Base-by-base conservation (phyloP, 2,113 vertebrate species). In the Rhinopomastus cyanomelas region DNA sequence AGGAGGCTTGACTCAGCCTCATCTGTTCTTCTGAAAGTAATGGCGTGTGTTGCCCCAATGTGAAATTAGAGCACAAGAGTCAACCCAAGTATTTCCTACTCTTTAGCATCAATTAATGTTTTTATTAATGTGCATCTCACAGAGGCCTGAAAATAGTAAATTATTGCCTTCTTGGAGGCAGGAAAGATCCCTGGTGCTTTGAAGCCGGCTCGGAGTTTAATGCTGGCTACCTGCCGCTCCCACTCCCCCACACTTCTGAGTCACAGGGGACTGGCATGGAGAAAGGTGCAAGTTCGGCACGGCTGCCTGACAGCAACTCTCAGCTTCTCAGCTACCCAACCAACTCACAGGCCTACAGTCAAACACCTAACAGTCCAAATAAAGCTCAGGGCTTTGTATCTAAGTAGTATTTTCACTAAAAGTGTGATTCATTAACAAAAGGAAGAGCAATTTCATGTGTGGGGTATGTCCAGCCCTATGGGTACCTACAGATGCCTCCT, bases 141-240 rank as follows among this genome's bases (percentile, higher is more conserved):
- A 65, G 59, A 51, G 62, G 84, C 55, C 39, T 84, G 73, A 16
- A 52, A 92, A 92, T 82, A 88, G 39, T 39, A 86, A 86, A 87
- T 85, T 79, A 77, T 92, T 87, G 82, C 52, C n/a, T 93, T 59
- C 86, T 49, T 88, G 74, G 86, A 86, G 62, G 32, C 77, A 86
- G 81, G 78, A 90, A 95, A 88, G 74, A 88, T 71, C 62, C 87
- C 66, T 21, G 51, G 69, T 73, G 84, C 60, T 85, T 73, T 92
- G 77, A 90, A 1, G 2, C 78, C 64, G 90, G 32, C 77, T 87
- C 39, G 79, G 49, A 90, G 44, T 32, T n/a, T 83, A 72, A 71
- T 2, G 6, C 65, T 92, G 92, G 88, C 80, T 78, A 66, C 53
- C 65, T 92, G 81, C 76, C 87, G 74, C 39, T 11, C 26, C 49